Evolutionary conservation across 2,888 invertebrate genomes (phyloP).

Genomic region (Amphipyra berbera): DNA sequence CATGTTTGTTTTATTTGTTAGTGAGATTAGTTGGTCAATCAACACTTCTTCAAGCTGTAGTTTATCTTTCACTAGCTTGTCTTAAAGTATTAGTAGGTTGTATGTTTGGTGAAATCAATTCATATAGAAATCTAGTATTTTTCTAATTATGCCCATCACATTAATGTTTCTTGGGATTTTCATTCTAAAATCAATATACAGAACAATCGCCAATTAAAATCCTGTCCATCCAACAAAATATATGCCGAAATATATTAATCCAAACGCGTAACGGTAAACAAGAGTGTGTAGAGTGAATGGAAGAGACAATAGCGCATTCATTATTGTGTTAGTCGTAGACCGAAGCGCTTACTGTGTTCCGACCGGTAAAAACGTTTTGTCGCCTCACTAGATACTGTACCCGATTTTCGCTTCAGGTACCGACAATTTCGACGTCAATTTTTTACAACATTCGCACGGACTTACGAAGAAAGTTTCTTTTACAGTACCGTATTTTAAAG

Average conservation of each 20-base stretch:
- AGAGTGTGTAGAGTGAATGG: slow-evolving; percentile 48
- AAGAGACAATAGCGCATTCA: slow-evolving; percentile 71
- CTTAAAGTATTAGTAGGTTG: background rate
- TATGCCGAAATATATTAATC: slow-evolving; percentile 49
- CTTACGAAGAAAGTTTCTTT: slow-evolving; percentile 40
- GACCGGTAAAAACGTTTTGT: slow-evolving; percentile 55
- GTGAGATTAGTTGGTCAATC: slow-evolving; percentile 43
- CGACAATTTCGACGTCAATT: slow-evolving; percentile 65
- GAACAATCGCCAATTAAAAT: slow-evolving; percentile 43
- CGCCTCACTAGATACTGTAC: slow-evolving; percentile 44
- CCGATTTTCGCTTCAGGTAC: slow-evolving; percentile 54
- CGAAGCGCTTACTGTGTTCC: slow-evolving; percentile 48
- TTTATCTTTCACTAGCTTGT: background rate
- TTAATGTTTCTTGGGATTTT: slow-evolving; percentile 27
- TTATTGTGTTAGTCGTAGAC: slow-evolving; percentile 59
- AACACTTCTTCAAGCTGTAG: slow-evolving; percentile 15
- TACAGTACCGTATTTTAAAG: slow-evolving; percentile 57
- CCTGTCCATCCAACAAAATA: slow-evolving; percentile 41
- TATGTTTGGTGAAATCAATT: slow-evolving; percentile 23
- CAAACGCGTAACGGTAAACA: slow-evolving; percentile 45
- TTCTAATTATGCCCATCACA: no score
- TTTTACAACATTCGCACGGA: slow-evolving; percentile 46
- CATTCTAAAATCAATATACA: slow-evolving; percentile 5
- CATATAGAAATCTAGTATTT: slow-evolving; percentile 8
- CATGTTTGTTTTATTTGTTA: slow-evolving; percentile 33